These are phyloP conservation scores for Brachypteracias leptosomus DNA, from an alignment of 2,113 vertebrate species.

Conservation along the genomic window DNA sequence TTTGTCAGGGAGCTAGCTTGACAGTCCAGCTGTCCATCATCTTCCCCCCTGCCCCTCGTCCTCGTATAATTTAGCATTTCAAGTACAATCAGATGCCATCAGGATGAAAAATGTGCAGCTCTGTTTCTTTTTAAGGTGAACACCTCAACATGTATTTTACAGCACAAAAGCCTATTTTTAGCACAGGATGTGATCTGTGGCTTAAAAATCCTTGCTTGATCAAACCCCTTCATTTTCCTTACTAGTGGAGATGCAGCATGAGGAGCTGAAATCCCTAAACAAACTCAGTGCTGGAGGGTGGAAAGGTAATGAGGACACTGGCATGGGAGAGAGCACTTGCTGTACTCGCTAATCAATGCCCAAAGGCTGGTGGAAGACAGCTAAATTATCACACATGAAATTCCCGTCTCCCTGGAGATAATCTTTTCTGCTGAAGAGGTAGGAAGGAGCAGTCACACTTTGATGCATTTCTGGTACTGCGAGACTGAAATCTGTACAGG, in stretches of 20 bases:
- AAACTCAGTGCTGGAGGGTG: background rate
- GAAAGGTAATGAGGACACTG: background rate
- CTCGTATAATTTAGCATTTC: background rate
- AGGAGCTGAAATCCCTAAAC: background rate
- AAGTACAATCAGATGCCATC: background rate
- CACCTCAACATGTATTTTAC: background rate
- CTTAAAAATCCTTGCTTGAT: background rate
- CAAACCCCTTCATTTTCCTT: background rate
- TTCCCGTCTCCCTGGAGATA: background rate
- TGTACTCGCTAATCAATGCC: background rate
- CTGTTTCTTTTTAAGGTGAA: background rate
- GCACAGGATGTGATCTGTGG: background rate
- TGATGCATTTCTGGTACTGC: background rate
- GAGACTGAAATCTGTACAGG: background rate
- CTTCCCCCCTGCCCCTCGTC: fast-evolving
- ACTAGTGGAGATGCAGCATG: background rate
- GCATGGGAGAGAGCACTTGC: background rate
- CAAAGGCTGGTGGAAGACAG: background rate
- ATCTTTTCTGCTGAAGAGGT: background rate
- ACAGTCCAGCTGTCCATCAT: fast-evolving
- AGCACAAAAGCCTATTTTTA: background rate
- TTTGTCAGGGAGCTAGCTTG: background rate
- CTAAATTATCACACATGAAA: background rate
- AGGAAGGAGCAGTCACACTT: background rate
- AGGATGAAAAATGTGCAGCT: background rate